These are phyloP conservation scores for Brachyptera risi DNA, from an alignment of 2,888 invertebrate species.

Conservation along the genomic window DNA sequence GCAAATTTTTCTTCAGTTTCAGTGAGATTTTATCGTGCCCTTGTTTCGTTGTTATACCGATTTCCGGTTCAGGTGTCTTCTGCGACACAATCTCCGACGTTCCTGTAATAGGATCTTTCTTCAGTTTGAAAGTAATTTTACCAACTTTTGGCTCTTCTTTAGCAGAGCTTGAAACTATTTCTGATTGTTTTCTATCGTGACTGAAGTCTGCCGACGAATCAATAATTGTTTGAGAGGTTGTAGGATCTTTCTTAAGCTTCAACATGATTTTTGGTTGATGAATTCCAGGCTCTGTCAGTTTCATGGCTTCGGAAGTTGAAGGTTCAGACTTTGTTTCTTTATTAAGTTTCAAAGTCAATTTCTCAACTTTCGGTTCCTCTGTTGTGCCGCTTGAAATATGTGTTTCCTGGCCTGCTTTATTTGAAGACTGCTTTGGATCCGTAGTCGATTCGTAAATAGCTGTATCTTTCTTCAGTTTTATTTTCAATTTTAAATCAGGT, in stretches of 20 bases:
- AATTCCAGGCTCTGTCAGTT: constrained; percentile 15
- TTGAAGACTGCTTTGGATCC: not conserved
- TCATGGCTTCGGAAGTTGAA: constrained; percentile 36
- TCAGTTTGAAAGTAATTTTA: constrained; percentile 29
- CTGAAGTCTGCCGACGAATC: constrained; percentile 1
- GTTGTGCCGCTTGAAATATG: not conserved
- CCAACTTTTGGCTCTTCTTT: constrained; percentile 44
- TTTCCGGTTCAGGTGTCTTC: not conserved
- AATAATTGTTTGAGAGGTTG: not conserved
- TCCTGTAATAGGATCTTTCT: constrained; percentile 17
- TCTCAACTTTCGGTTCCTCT: constrained; percentile 30
- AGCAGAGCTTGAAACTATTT: constrained; percentile 20
- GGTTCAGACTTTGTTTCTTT: constrained; percentile 22
- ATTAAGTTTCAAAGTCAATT: constrained; percentile 28
- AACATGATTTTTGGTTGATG: constrained; percentile 27
- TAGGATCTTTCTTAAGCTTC: constrained; percentile 39
- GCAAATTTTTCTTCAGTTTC: constrained; percentile 25
- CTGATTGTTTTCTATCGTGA: constrained; percentile 7
- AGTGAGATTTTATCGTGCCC: constrained; percentile 32
- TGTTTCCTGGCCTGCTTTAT: constrained; percentile 7
- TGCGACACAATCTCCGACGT: not conserved
- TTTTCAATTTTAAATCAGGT: constrained; percentile 27
- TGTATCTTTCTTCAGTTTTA: constrained; percentile 29
- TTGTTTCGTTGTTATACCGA: constrained; percentile 18
- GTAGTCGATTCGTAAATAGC: constrained; percentile 10